phyloP scores from a whole-genome alignment of 2,888 invertebrate species.

The Pandemis corylana region DNA sequence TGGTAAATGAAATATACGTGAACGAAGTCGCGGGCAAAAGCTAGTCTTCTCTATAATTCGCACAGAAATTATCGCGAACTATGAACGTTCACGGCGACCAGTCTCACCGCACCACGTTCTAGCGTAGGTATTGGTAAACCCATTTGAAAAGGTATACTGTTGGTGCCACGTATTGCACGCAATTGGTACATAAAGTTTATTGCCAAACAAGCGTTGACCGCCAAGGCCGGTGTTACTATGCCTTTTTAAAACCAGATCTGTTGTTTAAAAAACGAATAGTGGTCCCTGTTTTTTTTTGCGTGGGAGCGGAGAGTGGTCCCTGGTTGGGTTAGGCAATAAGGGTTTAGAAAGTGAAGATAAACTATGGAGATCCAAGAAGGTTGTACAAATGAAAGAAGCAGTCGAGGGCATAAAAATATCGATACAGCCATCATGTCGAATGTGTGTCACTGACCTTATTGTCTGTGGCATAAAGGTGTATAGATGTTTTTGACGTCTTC shows the following conservation, averaged over 20 bases:
- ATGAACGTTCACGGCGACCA: neutral
- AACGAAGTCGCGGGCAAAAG: too few relatives aligned
- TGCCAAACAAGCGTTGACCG: slow-evolving; percentile 8
- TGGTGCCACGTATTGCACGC: slow-evolving; percentile 16
- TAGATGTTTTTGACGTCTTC: too few relatives aligned
- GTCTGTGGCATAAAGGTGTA: too few relatives aligned
- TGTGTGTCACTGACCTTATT: too few relatives aligned
- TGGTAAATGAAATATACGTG: too few relatives aligned
- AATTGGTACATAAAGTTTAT: slow-evolving; percentile 33
- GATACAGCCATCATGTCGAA: too few relatives aligned
- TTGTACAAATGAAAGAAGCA: neutral
- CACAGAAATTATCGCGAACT: neutral
- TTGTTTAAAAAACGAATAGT: neutral
- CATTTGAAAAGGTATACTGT: neutral
- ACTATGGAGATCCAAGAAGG: neutral
- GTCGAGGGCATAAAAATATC: too few relatives aligned
- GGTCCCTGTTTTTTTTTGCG: too few relatives aligned
- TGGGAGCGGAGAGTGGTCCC: too few relatives aligned
- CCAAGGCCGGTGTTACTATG: slow-evolving; percentile 23
- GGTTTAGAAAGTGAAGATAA: neutral
- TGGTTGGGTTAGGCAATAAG: neutral
- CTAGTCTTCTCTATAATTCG: too few relatives aligned
- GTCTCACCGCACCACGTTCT: neutral
- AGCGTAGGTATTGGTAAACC: neutral
- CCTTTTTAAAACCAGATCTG: neutral